A percentile compares a stretch with the other conserved stretches of the same genome.
phyloP scores from a whole-genome alignment of 2,888 invertebrate species.

The Hemaris fuciformis region DNA sequence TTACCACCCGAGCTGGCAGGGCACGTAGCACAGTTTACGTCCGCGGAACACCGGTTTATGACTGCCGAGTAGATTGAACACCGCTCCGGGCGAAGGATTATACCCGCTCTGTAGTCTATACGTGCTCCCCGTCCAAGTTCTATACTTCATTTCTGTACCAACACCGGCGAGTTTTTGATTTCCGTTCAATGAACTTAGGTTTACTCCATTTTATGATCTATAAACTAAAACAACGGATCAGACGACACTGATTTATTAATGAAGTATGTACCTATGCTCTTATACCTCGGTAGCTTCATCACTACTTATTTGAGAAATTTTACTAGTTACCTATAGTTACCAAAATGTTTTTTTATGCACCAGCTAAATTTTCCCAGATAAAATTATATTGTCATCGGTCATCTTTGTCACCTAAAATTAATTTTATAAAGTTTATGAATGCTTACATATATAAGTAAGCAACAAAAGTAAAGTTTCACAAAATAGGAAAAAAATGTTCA shows the following conservation, averaged over 20 bases:
- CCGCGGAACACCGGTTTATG: conserved; percentile 56
- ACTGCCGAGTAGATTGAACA: conserved; percentile 59
- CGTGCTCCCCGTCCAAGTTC: conserved; percentile 42
- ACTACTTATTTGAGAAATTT: too few species aligned
- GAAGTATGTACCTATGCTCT: too few species aligned
- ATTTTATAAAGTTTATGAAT: not conserved
- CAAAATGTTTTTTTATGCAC: too few species aligned
- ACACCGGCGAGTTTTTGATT: conserved; percentile 26
- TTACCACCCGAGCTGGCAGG: conserved; percentile 33
- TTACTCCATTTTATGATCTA: conserved; percentile 32
- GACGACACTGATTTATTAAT: not conserved
- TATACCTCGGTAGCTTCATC: too few species aligned
- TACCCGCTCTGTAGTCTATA: conserved; percentile 41
- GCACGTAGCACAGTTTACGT: conserved; percentile 58
- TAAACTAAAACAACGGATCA: conserved; percentile 19
- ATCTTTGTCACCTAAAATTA: not conserved
- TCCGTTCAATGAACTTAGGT: conserved; percentile 32
- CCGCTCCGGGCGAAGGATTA: conserved; percentile 52
- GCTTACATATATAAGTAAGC: too few species aligned
- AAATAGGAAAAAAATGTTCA: not conserved
- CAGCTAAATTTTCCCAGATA: too few species aligned
- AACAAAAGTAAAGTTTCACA: not conserved
- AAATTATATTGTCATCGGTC: too few species aligned
- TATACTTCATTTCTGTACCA: conserved; percentile 39
- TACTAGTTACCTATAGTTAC: too few species aligned